Evolutionary conservation across 2,888 invertebrate genomes (phyloP).

Genomic region (Vandiemenella viatica): DNA sequence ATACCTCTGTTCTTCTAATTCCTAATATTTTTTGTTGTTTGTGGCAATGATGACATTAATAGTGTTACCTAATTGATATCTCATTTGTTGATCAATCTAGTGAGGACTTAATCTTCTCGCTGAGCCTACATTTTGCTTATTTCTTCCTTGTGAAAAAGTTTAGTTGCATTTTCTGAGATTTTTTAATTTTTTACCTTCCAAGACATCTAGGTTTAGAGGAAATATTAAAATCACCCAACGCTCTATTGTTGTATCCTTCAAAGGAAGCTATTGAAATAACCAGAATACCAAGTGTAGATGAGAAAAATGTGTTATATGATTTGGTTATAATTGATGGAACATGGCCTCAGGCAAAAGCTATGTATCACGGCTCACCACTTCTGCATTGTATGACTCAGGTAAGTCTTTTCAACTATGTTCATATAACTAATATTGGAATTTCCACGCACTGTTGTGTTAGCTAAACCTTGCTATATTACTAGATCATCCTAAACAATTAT

Average conservation of each 20-base stretch:
- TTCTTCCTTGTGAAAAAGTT: not conserved
- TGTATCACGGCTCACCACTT: constrained; percentile 45
- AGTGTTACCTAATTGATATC: not conserved
- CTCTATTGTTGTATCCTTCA: constrained; percentile 69
- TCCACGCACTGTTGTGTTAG: no score
- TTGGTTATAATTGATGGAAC: constrained; percentile 83
- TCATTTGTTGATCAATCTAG: not conserved
- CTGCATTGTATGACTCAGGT: constrained; percentile 58
- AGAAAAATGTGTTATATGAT: constrained; percentile 44
- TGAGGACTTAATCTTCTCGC: not conserved
- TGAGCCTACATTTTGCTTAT: not conserved
- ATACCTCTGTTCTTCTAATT: no score
- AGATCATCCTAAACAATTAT: no score
- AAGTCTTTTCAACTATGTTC: no score
- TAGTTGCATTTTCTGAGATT: not conserved
- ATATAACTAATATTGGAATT: no score
- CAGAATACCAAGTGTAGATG: constrained; percentile 28
- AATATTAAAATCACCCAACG: constrained; percentile 48
- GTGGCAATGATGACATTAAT: no score
- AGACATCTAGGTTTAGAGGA: constrained; percentile 41
- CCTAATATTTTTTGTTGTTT: no score
- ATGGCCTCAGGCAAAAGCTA: constrained; percentile 77
- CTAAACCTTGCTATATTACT: no score
- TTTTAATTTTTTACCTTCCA: constrained; percentile 5
- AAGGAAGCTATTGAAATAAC: constrained; percentile 54